Base-by-base conservation (phyloP, 2,797 vertebrate genomes). In the Sebastes glaucus region DNA sequence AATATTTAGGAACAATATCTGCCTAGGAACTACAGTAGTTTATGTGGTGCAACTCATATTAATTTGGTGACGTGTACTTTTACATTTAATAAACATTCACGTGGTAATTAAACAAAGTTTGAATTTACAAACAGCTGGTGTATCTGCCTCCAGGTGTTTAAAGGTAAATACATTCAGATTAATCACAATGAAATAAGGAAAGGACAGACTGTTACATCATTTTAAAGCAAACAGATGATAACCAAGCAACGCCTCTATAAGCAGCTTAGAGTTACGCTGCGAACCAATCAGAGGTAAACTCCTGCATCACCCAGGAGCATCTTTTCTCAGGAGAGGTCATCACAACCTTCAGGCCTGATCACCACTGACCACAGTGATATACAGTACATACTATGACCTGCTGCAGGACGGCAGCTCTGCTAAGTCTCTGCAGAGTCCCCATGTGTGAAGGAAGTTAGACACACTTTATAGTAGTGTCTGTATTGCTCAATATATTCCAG, bases 221-320 rank as follows among this genome's bases (percentile, higher is more conserved):
- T 77, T 71, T 32, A 69, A 60, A 82, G 52, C 71, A 81, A 76
- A 70, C 46, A 11, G 35, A 70, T 74, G 68, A 84, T 59, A 76
- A 78, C 22, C n/a, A 42, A 59, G 59, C 71, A 18, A 11, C 55
- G 60, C 69, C 73, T 61, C 28, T 22, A 22, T 85, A 89, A 89
- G 83, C 74, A 74, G 87, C 81, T 89, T 89, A 79, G 23, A 27
- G 64, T 49, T 57, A 59, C 28, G 25, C 49, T 57, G 52, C 33
- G 23, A 89, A 77, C 81, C 76, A 76, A 76, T 88, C 66, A 8
- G 27, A 1, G 20, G 11, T 53, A 3, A 84, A 80, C 61, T 74
- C 42, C 16, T 3, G 6, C 52, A 59, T 49, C 46, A 61, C 30
- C 52, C 30, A n/a, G 28, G 65, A 32, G 23, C 61, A 52, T 67